Evolutionary conservation across 2,797 vertebrate genomes (phyloP), one percentile per base, ranked within the genome.

Genomic region (Neomorphus geoffroyi): DNA sequence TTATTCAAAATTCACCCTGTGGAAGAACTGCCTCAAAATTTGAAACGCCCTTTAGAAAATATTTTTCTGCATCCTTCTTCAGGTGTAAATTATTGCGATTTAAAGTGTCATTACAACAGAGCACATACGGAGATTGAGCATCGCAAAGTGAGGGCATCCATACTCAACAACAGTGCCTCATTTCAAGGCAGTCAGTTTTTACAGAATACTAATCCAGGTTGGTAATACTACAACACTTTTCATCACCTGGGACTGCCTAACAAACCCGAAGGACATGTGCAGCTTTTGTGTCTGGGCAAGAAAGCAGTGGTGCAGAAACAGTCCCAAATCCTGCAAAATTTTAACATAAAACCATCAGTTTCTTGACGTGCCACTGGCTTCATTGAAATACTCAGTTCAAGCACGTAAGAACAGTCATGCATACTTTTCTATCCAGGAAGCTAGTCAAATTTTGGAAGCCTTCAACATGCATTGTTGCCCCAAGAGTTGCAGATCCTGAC

Each of bases 401-500:
- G 30, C 0, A 0, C 39, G 41, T 12, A 56, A 62, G 24, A 74
- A n/a, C 70, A 75, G 14, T 19, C 45, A 56, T 3, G 11, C 13
- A 51, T 3, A 8, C 18, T 88, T 57, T 88, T 60, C 30, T 16
- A 16, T 37, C 21, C 3, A 11, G 33, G 48, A 39, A 81, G 13
- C 19, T 11, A 54, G 6, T 32, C 3, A n/a, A 46, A 74, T 67
- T 74, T 54, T 62, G 53, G 48, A 57, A 85, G 35, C 28, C 46
- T 39, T 14, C 2, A 3, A 24, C 6, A 17, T 3, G 17, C 1
- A 0, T 19, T n/a, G 48, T 19, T 81, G 45, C 39, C 33, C 6
- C 1, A 2, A 50, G 3, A 11, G 54, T 9, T 0, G 0, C 37
- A 64, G 33, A 57, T 22, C 3, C 24, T 27, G 33, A 45, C 17